These are phyloP conservation scores for Dysmachus trigonus DNA, from an alignment of 2,888 invertebrate species.

Conservation along the genomic window DNA sequence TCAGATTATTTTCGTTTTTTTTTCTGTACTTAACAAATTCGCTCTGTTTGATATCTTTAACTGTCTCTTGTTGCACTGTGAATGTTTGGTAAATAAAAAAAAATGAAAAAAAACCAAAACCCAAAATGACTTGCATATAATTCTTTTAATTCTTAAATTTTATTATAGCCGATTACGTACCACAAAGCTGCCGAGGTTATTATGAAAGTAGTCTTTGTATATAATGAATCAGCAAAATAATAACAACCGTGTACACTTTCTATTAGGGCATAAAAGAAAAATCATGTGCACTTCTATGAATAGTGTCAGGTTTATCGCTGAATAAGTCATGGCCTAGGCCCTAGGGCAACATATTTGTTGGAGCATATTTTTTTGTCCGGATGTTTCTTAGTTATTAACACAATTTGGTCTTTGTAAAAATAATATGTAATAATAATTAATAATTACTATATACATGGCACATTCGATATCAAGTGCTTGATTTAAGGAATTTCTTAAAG, in stretches of 20 bases:
- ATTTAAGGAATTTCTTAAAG: no score
- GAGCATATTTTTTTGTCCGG: no score
- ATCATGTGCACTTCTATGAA: background rate
- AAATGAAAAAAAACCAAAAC: no score
- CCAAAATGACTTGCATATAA: background rate
- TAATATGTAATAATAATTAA: no score
- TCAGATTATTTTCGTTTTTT: background rate
- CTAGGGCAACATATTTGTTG: no score
- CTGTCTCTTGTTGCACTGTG: background rate
- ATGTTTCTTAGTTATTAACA: no score
- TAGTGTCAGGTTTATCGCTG: no score
- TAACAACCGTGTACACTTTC: background rate
- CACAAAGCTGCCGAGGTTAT: background rate
- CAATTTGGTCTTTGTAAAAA: no score
- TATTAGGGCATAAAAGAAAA: background rate
- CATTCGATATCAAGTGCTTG: no score
- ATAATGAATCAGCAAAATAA: background rate
- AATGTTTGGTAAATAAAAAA: background rate
- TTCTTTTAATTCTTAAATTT: background rate
- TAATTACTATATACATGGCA: no score
- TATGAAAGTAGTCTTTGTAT: background rate
- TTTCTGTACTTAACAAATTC: background rate
- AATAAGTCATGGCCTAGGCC: background rate
- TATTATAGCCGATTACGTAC: background rate
- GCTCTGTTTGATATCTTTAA: background rate